Conservation (phyloP, 2,113 vertebrate species). For the Macrotis lagotis region DNA sequence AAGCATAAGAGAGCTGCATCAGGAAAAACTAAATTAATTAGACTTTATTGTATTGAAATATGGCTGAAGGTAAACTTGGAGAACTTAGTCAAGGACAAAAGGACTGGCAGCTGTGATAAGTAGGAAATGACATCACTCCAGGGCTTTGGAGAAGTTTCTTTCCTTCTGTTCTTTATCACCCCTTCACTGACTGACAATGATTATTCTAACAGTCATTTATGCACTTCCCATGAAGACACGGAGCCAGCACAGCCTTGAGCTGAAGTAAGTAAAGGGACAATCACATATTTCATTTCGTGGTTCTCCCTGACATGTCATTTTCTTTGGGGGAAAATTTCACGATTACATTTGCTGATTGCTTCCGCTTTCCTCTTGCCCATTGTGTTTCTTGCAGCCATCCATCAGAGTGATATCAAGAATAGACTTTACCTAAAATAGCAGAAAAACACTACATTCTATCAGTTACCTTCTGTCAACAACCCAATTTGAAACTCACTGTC, state of each 20-base stretch:
- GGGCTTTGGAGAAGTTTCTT: slow-evolving; percentile 3
- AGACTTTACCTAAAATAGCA: slow-evolving; percentile 58
- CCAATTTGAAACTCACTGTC: slow-evolving; percentile 53
- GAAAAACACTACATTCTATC: slow-evolving; percentile 57
- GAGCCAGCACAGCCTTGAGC: slow-evolving; percentile 59
- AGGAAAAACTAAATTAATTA: slow-evolving; percentile 23
- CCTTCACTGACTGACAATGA: slow-evolving; percentile 27
- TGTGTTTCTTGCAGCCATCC: slow-evolving; percentile 61
- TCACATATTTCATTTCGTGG: slow-evolving; percentile 61
- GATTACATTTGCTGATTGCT: slow-evolving; percentile 62
- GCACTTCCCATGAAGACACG: slow-evolving; percentile 54
- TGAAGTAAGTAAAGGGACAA: slow-evolving; percentile 64
- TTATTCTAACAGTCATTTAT: slow-evolving; percentile 75
- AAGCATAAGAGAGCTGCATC: background rate
- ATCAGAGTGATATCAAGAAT: slow-evolving; percentile 66
- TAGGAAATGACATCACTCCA: slow-evolving; percentile 26
- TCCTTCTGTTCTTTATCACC: slow-evolving; percentile 35
- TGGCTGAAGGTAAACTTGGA: slow-evolving; percentile 1
- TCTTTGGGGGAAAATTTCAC: slow-evolving; percentile 51
- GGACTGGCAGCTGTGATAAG: background rate
- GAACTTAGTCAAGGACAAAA: slow-evolving; percentile 17
- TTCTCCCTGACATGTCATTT: slow-evolving; percentile 61
- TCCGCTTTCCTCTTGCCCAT: slow-evolving; percentile 45
- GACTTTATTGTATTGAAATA: slow-evolving; percentile 11
- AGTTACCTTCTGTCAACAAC: slow-evolving; percentile 55